phyloP scores from a whole-genome alignment of 2,888 invertebrate species.

The Lasioglossum vierecki region DNA sequence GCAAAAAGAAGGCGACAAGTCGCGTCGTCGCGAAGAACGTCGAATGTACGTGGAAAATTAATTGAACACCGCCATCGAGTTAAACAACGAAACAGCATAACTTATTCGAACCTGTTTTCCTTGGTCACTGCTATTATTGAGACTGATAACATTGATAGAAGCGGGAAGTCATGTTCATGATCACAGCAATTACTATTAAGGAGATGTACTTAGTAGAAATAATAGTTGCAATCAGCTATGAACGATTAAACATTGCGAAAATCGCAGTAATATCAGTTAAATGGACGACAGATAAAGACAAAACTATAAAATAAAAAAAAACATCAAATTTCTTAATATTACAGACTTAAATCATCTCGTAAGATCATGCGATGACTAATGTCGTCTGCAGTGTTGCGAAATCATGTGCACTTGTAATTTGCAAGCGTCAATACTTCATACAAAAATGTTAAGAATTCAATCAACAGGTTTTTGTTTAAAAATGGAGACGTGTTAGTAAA shows the following conservation, averaged over 20 bases:
- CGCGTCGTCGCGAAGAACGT: neutral
- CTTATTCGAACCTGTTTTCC: slow-evolving; percentile 5
- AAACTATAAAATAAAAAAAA: too few species aligned
- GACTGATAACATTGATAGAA: slow-evolving; percentile 4
- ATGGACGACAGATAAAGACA: too few species aligned
- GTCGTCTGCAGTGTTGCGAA: too few species aligned
- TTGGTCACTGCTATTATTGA: neutral
- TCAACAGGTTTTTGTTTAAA: too few species aligned
- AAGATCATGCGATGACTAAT: too few species aligned
- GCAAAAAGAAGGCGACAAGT: neutral
- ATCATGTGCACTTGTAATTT: too few species aligned
- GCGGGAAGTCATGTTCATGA: neutral
- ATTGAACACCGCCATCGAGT: neutral
- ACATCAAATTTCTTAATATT: too few species aligned
- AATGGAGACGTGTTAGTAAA: too few species aligned
- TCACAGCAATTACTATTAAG: neutral
- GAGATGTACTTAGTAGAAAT: neutral
- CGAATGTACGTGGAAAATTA: neutral
- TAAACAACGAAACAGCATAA: neutral
- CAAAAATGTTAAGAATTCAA: neutral
- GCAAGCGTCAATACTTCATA: too few species aligned
- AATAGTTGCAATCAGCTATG: neutral
- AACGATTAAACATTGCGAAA: too few species aligned
- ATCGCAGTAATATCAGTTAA: too few species aligned
- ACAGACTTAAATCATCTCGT: too few species aligned